phyloP scores from a whole-genome alignment of 2,888 invertebrate genomes.

The Pristionchus mayeri region DNA sequence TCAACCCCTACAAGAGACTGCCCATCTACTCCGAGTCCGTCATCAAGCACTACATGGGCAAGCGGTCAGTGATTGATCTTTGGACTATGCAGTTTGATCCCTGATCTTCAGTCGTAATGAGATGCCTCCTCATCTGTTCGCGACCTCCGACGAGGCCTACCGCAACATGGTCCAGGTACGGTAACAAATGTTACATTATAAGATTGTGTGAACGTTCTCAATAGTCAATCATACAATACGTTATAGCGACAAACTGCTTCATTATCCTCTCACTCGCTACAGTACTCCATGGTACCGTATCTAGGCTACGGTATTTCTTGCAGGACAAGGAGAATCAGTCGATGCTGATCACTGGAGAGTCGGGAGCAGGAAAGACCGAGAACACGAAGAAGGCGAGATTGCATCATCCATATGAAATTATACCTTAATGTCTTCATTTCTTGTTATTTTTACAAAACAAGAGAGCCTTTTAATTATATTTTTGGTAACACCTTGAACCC shows the following conservation, averaged over 20 bases:
- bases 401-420: background rate
- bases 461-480: too few species aligned
- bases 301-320: too few species aligned
- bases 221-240: too few species aligned
- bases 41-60: constrained; percentile 71
- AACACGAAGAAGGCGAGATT: constrained; percentile 91
- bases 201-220: background rate
- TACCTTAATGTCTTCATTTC: too few species aligned
- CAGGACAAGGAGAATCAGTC: constrained; percentile 99
- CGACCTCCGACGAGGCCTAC: constrained; percentile 96
- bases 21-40: constrained; percentile 75
- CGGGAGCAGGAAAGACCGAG: constrained; percentile 99
- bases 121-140: constrained; percentile 90
- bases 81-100: background rate
- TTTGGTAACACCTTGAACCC: too few species aligned
- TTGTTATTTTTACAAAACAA: background rate
- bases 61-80: constrained; percentile 55
- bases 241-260: background rate
- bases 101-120: constrained; percentile 67
- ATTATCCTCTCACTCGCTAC: background rate
- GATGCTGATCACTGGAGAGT: constrained; percentile 99
- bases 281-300: constrained; percentile 1
- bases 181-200: background rate
- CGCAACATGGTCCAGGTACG: constrained; percentile 90
- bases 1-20: constrained; percentile 75